A percentile compares a stretch with the other conserved stretches of the same genome.
These are phyloP conservation scores for Tiliqua scincoides DNA, from an alignment of 2,113 vertebrate genomes.

Conservation along the genomic window DNA sequence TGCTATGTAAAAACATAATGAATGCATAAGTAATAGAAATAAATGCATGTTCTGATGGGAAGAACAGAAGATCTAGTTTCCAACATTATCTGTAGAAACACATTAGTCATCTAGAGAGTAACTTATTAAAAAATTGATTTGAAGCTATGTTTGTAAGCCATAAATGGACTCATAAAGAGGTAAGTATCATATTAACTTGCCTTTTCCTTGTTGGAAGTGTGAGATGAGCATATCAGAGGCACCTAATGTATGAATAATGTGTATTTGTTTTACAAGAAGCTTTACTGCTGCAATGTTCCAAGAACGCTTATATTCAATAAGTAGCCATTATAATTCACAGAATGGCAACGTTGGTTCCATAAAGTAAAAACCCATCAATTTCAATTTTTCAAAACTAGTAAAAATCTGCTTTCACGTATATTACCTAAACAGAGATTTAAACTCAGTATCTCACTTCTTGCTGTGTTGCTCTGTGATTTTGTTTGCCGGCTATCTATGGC, in stretches of 20 bases:
- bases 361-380: conserved; percentile 58
- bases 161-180: conserved; percentile 62
- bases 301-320: conserved; percentile 68
- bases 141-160: conserved; percentile 58
- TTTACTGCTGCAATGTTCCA: conserved; percentile 56
- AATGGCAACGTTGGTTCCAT: conserved; percentile 51
- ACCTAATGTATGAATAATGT: conserved; percentile 62
- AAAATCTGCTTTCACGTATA: conserved; percentile 52
- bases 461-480: neutral
- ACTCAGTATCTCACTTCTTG: conserved; percentile 29
- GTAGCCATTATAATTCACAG: conserved; percentile 62
- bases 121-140: conserved; percentile 60
- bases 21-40: conserved; percentile 57
- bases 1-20: conserved; percentile 31
- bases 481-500: neutral
- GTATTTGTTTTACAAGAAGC: conserved; percentile 59
- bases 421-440: conserved; percentile 61
- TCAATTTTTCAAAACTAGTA: conserved; percentile 58
- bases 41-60: conserved; percentile 41
- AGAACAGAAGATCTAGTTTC: conserved; percentile 34
- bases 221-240: conserved; percentile 58
- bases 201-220: conserved; percentile 48
- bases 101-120: conserved; percentile 45
- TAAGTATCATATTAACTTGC: conserved; percentile 61
- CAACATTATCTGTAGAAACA: conserved; percentile 38